Percentiles rank a stretch among this genome's conserved stretches.
Conservation (phyloP, 2,888 invertebrate genomes). For the Nemurella pictetii region DNA sequence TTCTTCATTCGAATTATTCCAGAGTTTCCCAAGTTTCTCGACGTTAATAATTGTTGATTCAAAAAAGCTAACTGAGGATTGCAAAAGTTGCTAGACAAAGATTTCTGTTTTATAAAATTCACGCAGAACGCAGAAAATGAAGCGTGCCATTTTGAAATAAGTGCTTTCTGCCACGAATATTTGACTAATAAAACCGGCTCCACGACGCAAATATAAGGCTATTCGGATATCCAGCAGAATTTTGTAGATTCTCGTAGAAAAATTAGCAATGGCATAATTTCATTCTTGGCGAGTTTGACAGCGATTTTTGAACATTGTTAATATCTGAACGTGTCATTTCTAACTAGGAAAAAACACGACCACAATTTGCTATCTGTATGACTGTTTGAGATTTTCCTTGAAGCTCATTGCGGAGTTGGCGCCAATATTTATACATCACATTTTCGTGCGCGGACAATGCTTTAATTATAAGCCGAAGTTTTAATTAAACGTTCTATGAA, state of each 20-base stretch:
- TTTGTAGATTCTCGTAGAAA: not conserved
- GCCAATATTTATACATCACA: not conserved
- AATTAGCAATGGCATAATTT: not conserved
- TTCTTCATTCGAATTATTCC: not conserved
- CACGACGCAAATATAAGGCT: too few species aligned
- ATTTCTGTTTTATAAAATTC: not conserved
- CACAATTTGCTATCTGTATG: not conserved
- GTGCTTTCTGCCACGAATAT: not conserved
- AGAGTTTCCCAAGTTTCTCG: not conserved
- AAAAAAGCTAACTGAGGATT: not conserved
- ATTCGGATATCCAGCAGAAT: not conserved
- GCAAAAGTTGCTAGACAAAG: not conserved
- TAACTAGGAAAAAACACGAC: not conserved
- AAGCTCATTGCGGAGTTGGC: not conserved
- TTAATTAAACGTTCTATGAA: not conserved
- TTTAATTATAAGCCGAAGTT: not conserved
- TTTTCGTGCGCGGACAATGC: not conserved
- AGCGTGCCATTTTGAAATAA: not conserved
- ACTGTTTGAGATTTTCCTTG: not conserved
- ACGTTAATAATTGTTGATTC: not conserved
- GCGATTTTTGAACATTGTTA: not conserved
- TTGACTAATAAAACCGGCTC: not conserved
- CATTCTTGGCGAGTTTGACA: not conserved
- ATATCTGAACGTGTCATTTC: not conserved
- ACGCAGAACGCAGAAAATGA: not conserved